phyloP scores from a whole-genome alignment of 1,140 invertebrate genomes.

The Dreissena rostriformis region DNA sequence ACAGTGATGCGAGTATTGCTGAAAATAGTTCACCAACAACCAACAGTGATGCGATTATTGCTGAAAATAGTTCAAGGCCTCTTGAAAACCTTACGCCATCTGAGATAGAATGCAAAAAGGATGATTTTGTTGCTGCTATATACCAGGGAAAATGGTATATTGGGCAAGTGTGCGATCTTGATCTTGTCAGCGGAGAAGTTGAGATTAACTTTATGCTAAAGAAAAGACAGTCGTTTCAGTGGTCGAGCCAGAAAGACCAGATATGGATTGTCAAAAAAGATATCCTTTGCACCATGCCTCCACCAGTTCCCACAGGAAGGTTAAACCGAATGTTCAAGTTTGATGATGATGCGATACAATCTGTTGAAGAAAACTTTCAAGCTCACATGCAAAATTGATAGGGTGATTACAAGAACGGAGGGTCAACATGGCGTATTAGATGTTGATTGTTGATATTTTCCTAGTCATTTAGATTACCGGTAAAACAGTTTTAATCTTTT shows the following conservation, averaged over 20 bases:
- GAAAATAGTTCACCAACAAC: background rate
- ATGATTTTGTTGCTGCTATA: background rate
- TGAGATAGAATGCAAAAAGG: background rate
- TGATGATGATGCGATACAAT: too few relatives aligned
- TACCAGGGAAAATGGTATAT: too few relatives aligned
- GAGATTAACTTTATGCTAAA: constrained; percentile 4
- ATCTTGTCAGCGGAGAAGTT: background rate
- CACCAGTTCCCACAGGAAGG: too few relatives aligned
- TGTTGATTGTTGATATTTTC: background rate
- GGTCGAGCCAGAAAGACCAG: background rate
- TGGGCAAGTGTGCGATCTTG: too few relatives aligned
- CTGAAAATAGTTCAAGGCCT: too few relatives aligned
- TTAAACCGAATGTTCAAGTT: too few relatives aligned
- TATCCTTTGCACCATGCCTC: too few relatives aligned
- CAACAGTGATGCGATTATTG: background rate
- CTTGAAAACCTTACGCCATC: too few relatives aligned
- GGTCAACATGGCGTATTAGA: background rate
- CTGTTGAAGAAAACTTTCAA: background rate
- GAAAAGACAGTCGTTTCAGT: constrained; percentile 3
- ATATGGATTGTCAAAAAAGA: background rate
- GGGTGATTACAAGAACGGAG: background rate
- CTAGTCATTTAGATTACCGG: too few relatives aligned
- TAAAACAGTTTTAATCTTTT: too few relatives aligned
- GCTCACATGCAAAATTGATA: background rate
- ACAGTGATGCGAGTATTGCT: background rate